A percentile compares a stretch with the other conserved stretches of the same genome.
Evolutionary conservation across 2,888 invertebrate genomes (phyloP).

Genomic region (Hirtodrosophila duncani): DNA sequence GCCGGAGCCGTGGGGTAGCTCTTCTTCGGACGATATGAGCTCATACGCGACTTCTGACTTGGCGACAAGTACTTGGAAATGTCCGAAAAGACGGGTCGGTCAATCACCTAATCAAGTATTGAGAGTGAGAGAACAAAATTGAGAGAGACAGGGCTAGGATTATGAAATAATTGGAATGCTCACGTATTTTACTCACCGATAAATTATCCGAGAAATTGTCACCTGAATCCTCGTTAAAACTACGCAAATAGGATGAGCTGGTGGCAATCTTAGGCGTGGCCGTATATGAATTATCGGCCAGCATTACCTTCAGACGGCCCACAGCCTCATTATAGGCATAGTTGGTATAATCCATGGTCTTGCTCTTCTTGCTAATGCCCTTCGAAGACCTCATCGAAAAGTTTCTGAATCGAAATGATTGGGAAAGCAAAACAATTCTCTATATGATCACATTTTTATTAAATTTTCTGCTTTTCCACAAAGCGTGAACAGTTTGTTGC

Average conservation of each 20-base stretch:
- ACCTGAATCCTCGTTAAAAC: constrained; percentile 79
- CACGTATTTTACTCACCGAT: constrained; percentile 60
- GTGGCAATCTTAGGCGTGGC: constrained; percentile 78
- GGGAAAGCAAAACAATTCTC: no score
- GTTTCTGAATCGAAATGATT: no score
- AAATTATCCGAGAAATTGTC: constrained; percentile 81
- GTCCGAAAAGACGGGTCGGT: constrained; percentile 77
- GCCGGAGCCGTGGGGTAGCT: constrained; percentile 45
- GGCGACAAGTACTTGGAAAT: constrained; percentile 78
- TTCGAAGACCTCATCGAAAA: constrained; percentile 76
- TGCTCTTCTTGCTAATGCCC: constrained; percentile 75
- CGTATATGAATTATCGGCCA: constrained; percentile 84
- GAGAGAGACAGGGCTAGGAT: no score
- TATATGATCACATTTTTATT: constrained; percentile 57
- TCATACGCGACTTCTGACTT: constrained; percentile 71
- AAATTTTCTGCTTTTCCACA: constrained; percentile 3
- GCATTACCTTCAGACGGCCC: constrained; percentile 85
- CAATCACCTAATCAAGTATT: constrained; percentile 60
- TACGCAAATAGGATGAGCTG: constrained; percentile 66
- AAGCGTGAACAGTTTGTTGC: constrained; percentile 28
- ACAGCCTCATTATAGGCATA: constrained; percentile 91
- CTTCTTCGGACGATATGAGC: constrained; percentile 63
- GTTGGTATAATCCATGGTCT: constrained; percentile 88
- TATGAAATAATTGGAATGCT: not conserved
- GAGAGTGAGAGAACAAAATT: no score